phyloP scores from a whole-genome alignment of 2,888 invertebrate species.

The Macaria liturata region DNA sequence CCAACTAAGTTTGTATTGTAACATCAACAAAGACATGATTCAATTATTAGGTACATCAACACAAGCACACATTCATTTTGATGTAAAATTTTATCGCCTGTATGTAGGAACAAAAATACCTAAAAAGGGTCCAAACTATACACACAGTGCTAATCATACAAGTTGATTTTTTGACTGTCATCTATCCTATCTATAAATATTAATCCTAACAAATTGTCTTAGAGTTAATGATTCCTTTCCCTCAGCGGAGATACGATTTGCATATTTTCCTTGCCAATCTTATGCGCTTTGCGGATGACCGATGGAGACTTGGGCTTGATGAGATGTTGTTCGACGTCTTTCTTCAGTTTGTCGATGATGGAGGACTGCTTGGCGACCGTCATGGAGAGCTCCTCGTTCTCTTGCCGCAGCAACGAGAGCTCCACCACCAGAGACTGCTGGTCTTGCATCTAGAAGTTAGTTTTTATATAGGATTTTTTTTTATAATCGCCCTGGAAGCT shows the following conservation, averaged over 20 bases:
- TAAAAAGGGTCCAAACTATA: too few relatives aligned
- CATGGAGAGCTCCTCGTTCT: conserved; percentile 74
- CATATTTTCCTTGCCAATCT: conserved; percentile 74
- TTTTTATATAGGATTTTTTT: too few relatives aligned
- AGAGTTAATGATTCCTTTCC: conserved; percentile 66
- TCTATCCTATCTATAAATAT: neutral
- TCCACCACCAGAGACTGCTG: conserved; percentile 77
- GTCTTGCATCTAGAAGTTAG: conserved; percentile 63
- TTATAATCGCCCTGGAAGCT: too few relatives aligned
- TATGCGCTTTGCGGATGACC: conserved; percentile 61
- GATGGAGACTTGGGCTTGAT: conserved; percentile 71
- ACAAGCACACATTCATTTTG: too few relatives aligned
- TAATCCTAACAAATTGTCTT: neutral
- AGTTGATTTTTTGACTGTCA: too few relatives aligned
- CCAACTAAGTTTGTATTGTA: too few relatives aligned
- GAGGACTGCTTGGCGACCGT: conserved; percentile 72
- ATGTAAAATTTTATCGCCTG: too few relatives aligned
- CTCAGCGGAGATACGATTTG: conserved; percentile 71
- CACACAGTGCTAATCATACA: too few relatives aligned
- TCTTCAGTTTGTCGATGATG: conserved; percentile 71
- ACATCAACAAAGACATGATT: too few relatives aligned
- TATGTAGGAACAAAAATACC: too few relatives aligned
- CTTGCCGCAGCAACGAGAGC: conserved; percentile 72
- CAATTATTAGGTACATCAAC: too few relatives aligned
- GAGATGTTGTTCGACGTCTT: conserved; percentile 62